A percentile compares a stretch with the other conserved stretches of the same genome.
Evolutionary conservation across 92 coral and sea anemone genomes (phyloP).

Genomic region (Epizoanthus ramosus): DNA sequence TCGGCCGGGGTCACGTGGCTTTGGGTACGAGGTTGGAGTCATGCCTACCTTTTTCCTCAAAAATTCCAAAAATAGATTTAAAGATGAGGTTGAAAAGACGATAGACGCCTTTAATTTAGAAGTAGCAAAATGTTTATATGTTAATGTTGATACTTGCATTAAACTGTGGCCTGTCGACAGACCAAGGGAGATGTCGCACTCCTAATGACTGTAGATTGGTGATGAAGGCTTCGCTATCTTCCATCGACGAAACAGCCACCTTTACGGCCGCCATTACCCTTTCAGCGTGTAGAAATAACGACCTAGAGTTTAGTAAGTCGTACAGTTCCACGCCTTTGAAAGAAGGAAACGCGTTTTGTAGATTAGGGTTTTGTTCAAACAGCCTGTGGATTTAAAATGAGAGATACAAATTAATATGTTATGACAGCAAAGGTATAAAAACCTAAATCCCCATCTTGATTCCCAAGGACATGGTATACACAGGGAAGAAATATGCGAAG

Average conservation of each 20-base stretch:
- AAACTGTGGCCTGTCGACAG: constrained; percentile 58
- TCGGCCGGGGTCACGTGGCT: no score
- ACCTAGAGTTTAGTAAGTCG: constrained; percentile 73
- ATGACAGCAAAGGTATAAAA: background rate
- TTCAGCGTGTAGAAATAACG: constrained; percentile 74
- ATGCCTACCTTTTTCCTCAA: background rate
- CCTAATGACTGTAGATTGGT: constrained; percentile 64
- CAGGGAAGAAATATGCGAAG: no score
- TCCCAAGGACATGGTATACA: no score
- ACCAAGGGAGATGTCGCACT: constrained; percentile 65
- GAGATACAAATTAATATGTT: background rate
- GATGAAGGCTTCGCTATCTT: constrained; percentile 62
- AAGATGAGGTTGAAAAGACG: background rate
- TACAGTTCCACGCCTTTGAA: constrained; percentile 70
- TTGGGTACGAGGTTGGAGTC: no score
- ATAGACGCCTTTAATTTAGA: no score
- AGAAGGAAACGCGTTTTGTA: constrained; percentile 75
- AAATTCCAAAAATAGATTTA: background rate
- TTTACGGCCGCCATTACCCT: constrained; percentile 74
- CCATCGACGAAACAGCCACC: constrained; percentile 62
- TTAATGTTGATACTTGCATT: constrained; percentile 49
- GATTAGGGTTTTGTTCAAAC: constrained; percentile 66
- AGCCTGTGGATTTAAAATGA: constrained; percentile 50
- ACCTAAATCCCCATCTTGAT: no score
- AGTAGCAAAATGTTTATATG: no score